Conservation (phyloP, 1,140 invertebrate species). For the Heterodera schachtii region DNA sequence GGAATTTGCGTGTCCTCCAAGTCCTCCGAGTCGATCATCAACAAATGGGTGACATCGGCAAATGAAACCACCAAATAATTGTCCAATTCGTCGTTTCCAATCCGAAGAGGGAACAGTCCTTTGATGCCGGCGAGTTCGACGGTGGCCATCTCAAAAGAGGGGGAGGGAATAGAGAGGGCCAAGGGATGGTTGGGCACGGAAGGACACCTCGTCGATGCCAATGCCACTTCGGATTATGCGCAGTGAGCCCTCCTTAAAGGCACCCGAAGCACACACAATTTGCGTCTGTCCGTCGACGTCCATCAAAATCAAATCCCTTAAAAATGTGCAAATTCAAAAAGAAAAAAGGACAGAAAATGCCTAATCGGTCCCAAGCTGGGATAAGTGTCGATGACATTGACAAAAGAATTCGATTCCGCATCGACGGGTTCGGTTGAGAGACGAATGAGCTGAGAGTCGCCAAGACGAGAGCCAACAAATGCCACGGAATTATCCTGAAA, state of each 20-base stretch:
- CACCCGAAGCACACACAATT: constrained; percentile 92
- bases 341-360: constrained; percentile 79
- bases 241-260: constrained; percentile 82
- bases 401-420: constrained; percentile 77
- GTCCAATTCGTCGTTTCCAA: constrained; percentile 44
- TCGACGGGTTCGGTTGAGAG: constrained; percentile 83
- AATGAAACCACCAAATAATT: constrained; percentile 61
- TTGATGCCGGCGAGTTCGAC: constrained; percentile 96
- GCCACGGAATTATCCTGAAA: constrained; percentile 74
- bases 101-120: constrained; percentile 68
- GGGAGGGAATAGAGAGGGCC: no score
- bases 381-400: constrained; percentile 91
- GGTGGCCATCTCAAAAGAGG: constrained; percentile 74
- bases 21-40: constrained; percentile 87
- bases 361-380: constrained; percentile 94
- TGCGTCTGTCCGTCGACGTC: constrained; percentile 95
- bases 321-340: not conserved
- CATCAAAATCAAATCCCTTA: constrained; percentile 69
- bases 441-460: constrained; percentile 93
- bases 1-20: constrained; percentile 88
- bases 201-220: constrained; percentile 82
- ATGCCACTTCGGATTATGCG: constrained; percentile 96
- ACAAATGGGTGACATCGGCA: constrained; percentile 69
- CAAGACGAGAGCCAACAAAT: constrained; percentile 91
- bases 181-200: no score